Evolutionary conservation across 2,797 vertebrate genomes (phyloP).

Genomic region (Enteromius trimaculatus): DNA sequence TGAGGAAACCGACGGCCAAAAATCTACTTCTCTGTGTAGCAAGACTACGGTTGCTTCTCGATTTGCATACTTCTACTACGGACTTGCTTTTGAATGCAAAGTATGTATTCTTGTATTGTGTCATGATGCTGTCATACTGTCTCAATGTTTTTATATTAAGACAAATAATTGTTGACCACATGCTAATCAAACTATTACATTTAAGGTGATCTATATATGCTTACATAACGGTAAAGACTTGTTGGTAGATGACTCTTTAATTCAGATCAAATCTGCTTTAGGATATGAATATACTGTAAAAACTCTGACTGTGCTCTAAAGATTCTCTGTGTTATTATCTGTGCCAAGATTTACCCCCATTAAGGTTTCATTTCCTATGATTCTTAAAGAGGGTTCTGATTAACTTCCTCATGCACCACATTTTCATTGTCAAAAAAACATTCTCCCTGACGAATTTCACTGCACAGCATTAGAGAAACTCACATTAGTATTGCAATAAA

Average conservation of each 20-base stretch:
- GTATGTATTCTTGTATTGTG: not conserved
- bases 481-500: not conserved
- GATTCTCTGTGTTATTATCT: not conserved
- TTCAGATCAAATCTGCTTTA: not conserved
- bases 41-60: slow-evolving; percentile 1
- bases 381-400: slow-evolving; percentile 7
- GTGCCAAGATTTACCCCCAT: not conserved
- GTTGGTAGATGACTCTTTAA: not conserved
- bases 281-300: too few species aligned
- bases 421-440: slow-evolving; percentile 21
- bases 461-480: not conserved
- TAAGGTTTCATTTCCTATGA: not conserved
- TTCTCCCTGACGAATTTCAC: not conserved
- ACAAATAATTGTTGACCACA: not conserved
- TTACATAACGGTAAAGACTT: not conserved
- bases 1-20: not conserved
- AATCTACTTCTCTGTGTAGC: not conserved
- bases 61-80: slow-evolving; percentile 8
- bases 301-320: not conserved
- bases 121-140: not conserved
- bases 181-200: not conserved
- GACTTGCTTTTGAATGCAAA: not conserved
- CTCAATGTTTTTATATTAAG: not conserved
- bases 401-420: not conserved
- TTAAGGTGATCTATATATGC: not conserved